A percentile compares a stretch with the other conserved stretches of the same genome.
phyloP scores from a whole-genome alignment of 1,140 invertebrate genomes.

The Lamellibrachia luymesi region DNA sequence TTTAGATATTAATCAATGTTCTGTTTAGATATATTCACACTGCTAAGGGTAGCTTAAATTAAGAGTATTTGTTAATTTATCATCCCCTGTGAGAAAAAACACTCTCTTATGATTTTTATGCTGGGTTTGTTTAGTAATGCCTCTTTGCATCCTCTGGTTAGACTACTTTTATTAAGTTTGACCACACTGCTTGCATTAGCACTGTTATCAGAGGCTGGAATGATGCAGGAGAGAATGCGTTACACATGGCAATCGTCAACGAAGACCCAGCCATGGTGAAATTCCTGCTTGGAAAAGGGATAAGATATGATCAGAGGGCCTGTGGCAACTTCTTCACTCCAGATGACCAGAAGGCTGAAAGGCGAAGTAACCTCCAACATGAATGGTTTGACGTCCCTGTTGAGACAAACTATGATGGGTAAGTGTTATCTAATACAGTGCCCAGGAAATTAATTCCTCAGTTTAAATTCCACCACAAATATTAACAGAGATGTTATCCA shows the following conservation, averaged over 20 bases:
- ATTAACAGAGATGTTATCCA: background rate
- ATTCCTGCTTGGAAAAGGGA: conserved; percentile 87
- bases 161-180: no score
- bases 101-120: no score
- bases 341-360: conserved; percentile 91
- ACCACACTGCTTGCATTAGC: no score
- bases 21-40: no score
- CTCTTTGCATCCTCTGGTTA: no score
- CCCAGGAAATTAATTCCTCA: background rate
- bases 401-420: conserved; percentile 93
- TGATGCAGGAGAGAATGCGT: conserved; percentile 52
- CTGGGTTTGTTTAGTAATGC: no score
- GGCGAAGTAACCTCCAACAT: conserved; percentile 83
- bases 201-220: background rate
- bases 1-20: no score
- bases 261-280: conserved; percentile 97
- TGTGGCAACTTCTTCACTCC: conserved; percentile 95
- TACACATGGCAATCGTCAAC: conserved; percentile 97
- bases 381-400: conserved; percentile 85
- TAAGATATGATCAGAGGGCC: conserved; percentile 79
- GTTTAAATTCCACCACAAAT: no score
- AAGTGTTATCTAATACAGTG: conserved; percentile 28
- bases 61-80: no score
- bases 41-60: no score
- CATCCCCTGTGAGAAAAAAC: no score